Evolutionary conservation across 2,797 vertebrate species (phyloP).

Genomic region (Cyprinella venusta): DNA sequence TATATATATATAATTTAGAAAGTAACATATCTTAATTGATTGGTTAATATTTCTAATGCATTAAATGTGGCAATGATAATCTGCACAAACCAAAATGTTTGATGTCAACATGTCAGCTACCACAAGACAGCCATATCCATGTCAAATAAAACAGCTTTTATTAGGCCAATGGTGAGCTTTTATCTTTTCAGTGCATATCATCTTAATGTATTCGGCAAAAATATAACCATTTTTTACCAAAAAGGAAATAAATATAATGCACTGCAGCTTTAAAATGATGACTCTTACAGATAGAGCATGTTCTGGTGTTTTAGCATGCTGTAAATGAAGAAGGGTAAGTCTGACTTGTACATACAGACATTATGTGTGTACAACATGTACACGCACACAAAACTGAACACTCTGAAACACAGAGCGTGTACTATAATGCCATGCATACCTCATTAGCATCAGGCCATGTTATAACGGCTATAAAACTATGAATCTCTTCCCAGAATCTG

Average conservation of each 20-base stretch:
- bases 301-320: slow-evolving; percentile 12
- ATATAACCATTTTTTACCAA: background rate
- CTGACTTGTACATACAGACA: background rate
- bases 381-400: background rate
- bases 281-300: background rate
- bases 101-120: background rate
- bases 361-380: background rate
- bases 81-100: background rate
- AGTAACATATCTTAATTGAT: too few relatives aligned
- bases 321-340: background rate
- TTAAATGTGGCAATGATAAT: background rate
- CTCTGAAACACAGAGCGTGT: background rate
- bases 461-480: slow-evolving; percentile 1
- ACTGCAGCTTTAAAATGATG: background rate
- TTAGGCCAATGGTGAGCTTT: background rate
- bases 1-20: too few relatives aligned
- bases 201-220: background rate
- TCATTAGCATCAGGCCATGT: slow-evolving; percentile 27
- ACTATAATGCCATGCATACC: background rate
- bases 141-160: background rate
- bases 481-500: slow-evolving; percentile 37
- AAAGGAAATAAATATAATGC: background rate
- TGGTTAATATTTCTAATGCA: background rate
- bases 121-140: background rate
- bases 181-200: background rate